Base-by-base conservation (phyloP, 2,888 invertebrate genomes). In the Sinotaia quadrata region DNA sequence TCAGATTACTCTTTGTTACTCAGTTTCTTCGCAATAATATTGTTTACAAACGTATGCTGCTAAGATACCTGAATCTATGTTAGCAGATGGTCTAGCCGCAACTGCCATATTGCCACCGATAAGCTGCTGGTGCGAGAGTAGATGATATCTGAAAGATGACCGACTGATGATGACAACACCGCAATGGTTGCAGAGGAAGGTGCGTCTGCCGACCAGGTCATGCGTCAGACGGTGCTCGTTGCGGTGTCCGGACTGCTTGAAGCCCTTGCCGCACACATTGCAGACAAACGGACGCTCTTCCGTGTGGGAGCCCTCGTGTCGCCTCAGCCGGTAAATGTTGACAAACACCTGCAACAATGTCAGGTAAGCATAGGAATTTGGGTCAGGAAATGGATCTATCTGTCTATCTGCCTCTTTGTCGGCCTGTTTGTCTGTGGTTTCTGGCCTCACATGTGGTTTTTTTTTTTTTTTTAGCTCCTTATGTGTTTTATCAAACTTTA, bases 201-300 rank as follows among this genome's bases (percentile, higher is more conserved):
- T 62, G 4, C 58, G 56, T 29, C 69, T 58, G 0, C 58, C 62
- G 54, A 36, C 29, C 18, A 47, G 54, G 52, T 68, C 65, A 54
- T 73, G 73, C 27, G 70, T 71, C 31, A 70, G 68, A 21, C 70
- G 60, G 44, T 73, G 73, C 31, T 73, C 71, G 62, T 71, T 71
- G 0, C 70, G 47, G 49, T 73, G 71, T 0, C 73, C 70, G 2
- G 68, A 61, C 44, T 73, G 70, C 49, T 71, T 73, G 59, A 73
- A 73, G 37, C 68, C 68, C 52, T 73, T 73, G 15, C 68, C 70
- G 59, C 73, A 73, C 21, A 68, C 31, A 10, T 67, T 33, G 59
- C 73, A 73, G 18, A 61, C 37, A 37, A 57, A 71, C n/a, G 73
- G 73, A 41, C 73, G 68, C 4, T 61, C 59, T 27, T 73, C 68